Evolutionary conservation across 2,797 vertebrate species (phyloP), one percentile per base, ranked within the genome.

Genomic region (Odontamblyopus lacepedii): DNA sequence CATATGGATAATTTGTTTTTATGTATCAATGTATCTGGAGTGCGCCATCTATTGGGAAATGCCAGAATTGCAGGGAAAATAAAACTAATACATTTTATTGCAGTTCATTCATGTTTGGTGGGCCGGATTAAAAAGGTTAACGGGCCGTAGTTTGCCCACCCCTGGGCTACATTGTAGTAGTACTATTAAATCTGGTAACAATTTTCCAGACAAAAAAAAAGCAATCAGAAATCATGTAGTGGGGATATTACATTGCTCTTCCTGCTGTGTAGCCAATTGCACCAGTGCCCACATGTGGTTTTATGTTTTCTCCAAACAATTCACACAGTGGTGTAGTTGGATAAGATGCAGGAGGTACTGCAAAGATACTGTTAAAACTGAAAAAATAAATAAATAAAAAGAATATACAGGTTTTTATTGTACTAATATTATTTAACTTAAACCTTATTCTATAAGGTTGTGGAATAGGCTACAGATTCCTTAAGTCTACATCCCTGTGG

Each of bases 211-310:
- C 63, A 50, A 27, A 6, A 3, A 66, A 50, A 67, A 67, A 9
- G 27, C 50, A 53, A 67, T 53, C 44, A 51, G 38, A 65, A 65
- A 65, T 65, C 32, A 63, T 53, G 30, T 55, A 69, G 67, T 35
- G 65, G 59, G 57, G 41, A 44, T 60, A 70, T 60, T 70, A 57
- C 57, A 61, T 70, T 60, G 55, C 56, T 23, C 35, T 61, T 59
- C 65, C 65, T 53, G 65, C 48, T 32, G 55, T 6, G 19, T 70
- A 50, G 38, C 57, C 38, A 29, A 67, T 51, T 53, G 26, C 41
- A 30, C 48, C 65, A 67, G 29, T n/a, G 65, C 8, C 48, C 65
- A 67, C 64, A 66, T 66, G 64, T 29, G 64, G 64, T 66, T 51
- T 51, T 67, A 32, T 53, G 29, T 53, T 53, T 32, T 67, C 26